Conservation (phyloP, 2,888 invertebrate genomes). For the Darwinula stevensoni region DNA sequence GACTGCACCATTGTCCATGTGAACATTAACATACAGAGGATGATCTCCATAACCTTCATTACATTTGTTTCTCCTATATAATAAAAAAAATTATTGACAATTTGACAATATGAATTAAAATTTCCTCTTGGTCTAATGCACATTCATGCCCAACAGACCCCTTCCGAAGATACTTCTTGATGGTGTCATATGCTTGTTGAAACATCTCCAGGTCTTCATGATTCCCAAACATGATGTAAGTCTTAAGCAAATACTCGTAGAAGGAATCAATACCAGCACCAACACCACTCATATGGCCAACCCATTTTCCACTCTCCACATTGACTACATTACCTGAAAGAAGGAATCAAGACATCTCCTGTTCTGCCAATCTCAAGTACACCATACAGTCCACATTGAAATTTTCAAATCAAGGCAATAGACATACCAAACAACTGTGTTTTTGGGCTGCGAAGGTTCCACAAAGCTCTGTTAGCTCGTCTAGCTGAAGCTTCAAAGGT, state of each 20-base stretch:
- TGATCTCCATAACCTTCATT: constrained; percentile 25
- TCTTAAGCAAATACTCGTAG: constrained; percentile 29
- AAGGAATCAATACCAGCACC: constrained; percentile 30
- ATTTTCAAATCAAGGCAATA: not conserved
- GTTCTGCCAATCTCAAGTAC: not conserved
- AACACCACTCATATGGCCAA: constrained; percentile 24
- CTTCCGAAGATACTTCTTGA: constrained; percentile 24
- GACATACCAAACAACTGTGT: constrained; percentile 24
- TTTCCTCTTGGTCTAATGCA: constrained; percentile 3
- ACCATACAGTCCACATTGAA: not conserved
- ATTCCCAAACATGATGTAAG: constrained; percentile 28
- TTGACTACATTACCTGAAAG: constrained; percentile 26
- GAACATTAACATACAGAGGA: constrained; percentile 30
- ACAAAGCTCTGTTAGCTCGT: constrained; percentile 22
- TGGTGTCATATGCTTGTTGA: constrained; percentile 23
- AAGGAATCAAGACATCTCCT: constrained; percentile 3
- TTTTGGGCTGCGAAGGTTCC: constrained; percentile 22
- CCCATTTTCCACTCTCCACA: constrained; percentile 29
- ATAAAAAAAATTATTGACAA: constrained; percentile 4
- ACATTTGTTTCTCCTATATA: constrained; percentile 20
- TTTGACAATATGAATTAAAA: not conserved
- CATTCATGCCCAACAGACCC: constrained; percentile 17
- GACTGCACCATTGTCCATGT: constrained; percentile 26
- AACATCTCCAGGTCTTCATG: constrained; percentile 24
- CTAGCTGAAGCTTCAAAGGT: constrained; percentile 26